Conservation (phyloP, 1,140 invertebrate species). For the Ephestia elutella region DNA sequence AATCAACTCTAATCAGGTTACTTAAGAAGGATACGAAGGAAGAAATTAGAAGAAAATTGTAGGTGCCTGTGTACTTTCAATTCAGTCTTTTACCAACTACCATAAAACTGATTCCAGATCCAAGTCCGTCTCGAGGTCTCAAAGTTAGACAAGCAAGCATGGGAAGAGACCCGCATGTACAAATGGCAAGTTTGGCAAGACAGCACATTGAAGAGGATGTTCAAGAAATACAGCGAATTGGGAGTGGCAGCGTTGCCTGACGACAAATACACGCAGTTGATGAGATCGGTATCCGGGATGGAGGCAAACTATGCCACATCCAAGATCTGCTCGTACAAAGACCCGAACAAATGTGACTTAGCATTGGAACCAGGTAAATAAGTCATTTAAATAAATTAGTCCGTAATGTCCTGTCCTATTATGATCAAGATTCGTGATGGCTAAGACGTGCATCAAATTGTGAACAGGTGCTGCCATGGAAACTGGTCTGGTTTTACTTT, state of each 20-base stretch:
- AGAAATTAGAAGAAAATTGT: no score
- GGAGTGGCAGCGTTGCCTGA: slow-evolving; percentile 82
- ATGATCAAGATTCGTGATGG: no score
- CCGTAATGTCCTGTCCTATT: no score
- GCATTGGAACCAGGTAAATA: slow-evolving; percentile 82
- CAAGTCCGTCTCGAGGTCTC: slow-evolving; percentile 64
- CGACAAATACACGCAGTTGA: slow-evolving; percentile 77
- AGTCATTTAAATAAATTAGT: no score
- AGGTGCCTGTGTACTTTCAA: no score
- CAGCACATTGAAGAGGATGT: slow-evolving; percentile 78
- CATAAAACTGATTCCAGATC: slow-evolving; percentile 51
- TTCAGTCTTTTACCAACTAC: no score
- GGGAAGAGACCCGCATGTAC: slow-evolving; percentile 77
- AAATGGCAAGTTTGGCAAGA: slow-evolving; percentile 79
- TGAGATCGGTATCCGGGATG: slow-evolving; percentile 82
- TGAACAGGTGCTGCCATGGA: no score
- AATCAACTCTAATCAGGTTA: no score
- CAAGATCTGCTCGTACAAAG: slow-evolving; percentile 83
- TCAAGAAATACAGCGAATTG: slow-evolving; percentile 78
- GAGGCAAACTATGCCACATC: slow-evolving; percentile 85
- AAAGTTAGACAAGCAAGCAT: slow-evolving; percentile 67
- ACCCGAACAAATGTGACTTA: slow-evolving; percentile 81
- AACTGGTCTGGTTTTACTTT: no score
- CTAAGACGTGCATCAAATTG: no score
- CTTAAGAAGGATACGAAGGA: no score